Base-by-base conservation (phyloP, 2,888 invertebrate species). In the Himalopsyche anomala region DNA sequence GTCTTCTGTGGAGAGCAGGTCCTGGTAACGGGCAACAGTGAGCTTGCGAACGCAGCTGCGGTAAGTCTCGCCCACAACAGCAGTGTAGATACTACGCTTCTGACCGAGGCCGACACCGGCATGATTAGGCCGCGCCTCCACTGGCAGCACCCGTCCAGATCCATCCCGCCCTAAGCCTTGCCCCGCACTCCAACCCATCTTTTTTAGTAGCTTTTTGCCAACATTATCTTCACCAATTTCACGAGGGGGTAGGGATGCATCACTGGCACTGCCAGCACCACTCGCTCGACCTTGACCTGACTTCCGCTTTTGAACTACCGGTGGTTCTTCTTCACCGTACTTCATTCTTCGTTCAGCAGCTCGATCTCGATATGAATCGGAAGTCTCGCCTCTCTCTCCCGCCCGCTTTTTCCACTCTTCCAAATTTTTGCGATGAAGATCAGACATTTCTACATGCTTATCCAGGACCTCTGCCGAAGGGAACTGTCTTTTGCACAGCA, bases 151-250 rank as follows among this genome's bases (percentile, higher is more conserved):
- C 89, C 98, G 94, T 17, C 98, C 99, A 92, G 99, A 99, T 90
- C 98, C 98, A 84, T 95, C 94, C 91, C 97, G 97, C 0, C 99
- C 99, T 38, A 99, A 93, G 0, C 99, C 99, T 93, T 97, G 96
- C 0, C 99, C 99, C 91, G 98, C 98, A 8, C 96, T 96, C 99
- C 99, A 99, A 5, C 99, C 99, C 99, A 99, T 99, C 92, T 98
- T 98, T 91, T 99, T 98, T 88, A 99, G 91, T 91, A 99, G 94
- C 90, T 98, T 96, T 90, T 97, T 99, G 9, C 99, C 99, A 87
- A 99, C 97, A 89, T 99, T 99, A 89, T 97, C 98, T 0, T 97
- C 95, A 89, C 97, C 94, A 90, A 98, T 94, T 45, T 86, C 88
- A 28, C 82, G 87, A 97, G 94, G 91, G 95, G 0, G 92, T 92